These are phyloP conservation scores for Mya arenaria DNA, from an alignment of 1,140 invertebrate genomes.

Conservation along the genomic window DNA sequence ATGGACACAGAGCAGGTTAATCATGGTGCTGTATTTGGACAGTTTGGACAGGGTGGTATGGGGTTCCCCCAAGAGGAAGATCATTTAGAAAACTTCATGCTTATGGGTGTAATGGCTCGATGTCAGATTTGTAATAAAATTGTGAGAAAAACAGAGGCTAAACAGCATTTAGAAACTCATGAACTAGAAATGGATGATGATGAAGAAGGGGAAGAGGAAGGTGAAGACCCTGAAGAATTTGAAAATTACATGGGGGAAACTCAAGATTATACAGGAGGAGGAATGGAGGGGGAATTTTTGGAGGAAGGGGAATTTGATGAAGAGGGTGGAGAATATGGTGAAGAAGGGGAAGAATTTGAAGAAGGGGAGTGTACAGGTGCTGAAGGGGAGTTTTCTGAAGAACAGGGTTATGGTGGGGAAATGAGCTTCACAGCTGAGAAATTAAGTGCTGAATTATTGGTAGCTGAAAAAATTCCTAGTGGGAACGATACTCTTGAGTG, in stretches of 20 bases:
- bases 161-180: slow-evolving; percentile 27
- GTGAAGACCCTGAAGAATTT: background rate
- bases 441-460: slow-evolving; percentile 42
- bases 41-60: background rate
- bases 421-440: slow-evolving; percentile 38
- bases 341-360: background rate
- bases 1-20: background rate
- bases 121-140: slow-evolving; percentile 54
- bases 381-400: slow-evolving; percentile 14
- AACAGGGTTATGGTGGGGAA: background rate
- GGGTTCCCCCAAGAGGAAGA: background rate
- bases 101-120: slow-evolving; percentile 37
- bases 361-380: background rate
- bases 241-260: background rate
- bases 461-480: background rate
- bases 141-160: slow-evolving; percentile 38
- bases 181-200: slow-evolving; percentile 20
- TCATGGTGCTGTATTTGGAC: too few species aligned
- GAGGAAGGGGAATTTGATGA: background rate
- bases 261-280: too few species aligned
- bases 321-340: background rate
- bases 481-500: background rate
- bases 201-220: slow-evolving; percentile 43
- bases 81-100: slow-evolving; percentile 38
- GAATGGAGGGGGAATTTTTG: background rate